Evolutionary conservation across 2,888 invertebrate genomes (phyloP), one percentile per base, ranked within the genome.

Genomic region (Seladonia tumulorum): DNA sequence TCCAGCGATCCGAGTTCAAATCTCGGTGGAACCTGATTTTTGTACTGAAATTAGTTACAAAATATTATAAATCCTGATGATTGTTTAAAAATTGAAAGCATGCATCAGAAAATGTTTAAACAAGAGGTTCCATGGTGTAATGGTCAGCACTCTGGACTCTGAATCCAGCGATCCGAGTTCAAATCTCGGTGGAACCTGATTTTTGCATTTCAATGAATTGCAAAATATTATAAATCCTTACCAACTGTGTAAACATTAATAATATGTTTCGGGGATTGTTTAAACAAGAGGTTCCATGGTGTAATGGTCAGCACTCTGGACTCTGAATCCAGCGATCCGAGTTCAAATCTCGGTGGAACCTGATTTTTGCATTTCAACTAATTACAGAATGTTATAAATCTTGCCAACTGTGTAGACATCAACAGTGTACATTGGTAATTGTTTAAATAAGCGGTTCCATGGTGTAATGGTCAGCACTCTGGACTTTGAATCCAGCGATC

Each of bases 111-210:
- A 57, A 4, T 18, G 10, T 5, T 63, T 16, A 49, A 57, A 25
- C 14, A 77, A 57, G 63, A 81, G 97, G 97, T 96, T 95, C 96
- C 96, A 97, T 97, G 97, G 97, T 97, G 97, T 97, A 97, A 97
- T 96, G 97, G 97, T 97, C 96, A 97, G 97, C 97, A 97, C 97
- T 97, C 96, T 97, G 97, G 97, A 97, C 97, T 97, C 96, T 97
- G 97, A 97, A 97, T 97, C 97, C 97, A 97, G 97, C 97, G 97
- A 97, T 97, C 97, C 97, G 97, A 97, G 97, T 97, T 97, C 97
- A 97, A 97, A 96, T 97, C 97, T 97, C 97, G 97, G 97, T 97
- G 97, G 97, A 96, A 97, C 97, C 97, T 93, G 39, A 8, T 82
- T 84, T 84, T 87, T 81, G 71, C 5, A 2, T 18, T 18, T 73